These are phyloP conservation scores for Campoplex capitator DNA, from an alignment of 2,888 invertebrate genomes.

Conservation along the genomic window DNA sequence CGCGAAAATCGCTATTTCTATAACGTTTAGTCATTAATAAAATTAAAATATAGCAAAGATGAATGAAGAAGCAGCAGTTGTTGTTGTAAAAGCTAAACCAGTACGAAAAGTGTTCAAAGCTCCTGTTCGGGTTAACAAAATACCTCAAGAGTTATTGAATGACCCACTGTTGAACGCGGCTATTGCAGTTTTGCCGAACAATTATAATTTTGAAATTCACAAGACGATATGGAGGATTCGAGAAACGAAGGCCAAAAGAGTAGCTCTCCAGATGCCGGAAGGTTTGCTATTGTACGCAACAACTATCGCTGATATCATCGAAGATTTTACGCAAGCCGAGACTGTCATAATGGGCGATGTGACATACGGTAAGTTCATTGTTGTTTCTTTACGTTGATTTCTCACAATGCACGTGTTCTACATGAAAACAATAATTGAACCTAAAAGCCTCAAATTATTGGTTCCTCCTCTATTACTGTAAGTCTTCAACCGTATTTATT, in stretches of 20 bases:
- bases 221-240: conserved; percentile 99
- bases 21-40: neutral
- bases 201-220: conserved; percentile 99
- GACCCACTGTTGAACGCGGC: conserved; percentile 91
- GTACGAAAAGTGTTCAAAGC: conserved; percentile 92
- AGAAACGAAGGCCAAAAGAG: conserved; percentile 92
- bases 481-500: no score
- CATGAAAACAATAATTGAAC: neutral
- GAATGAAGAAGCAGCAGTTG: conserved; percentile 83
- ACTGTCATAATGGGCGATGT: conserved; percentile 99
- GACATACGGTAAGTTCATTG: conserved; percentile 90
- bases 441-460: neutral
- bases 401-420: neutral
- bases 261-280: conserved; percentile 99
- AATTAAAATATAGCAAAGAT: conserved; percentile 59
- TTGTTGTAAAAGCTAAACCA: conserved; percentile 91
- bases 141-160: conserved; percentile 92
- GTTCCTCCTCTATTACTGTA: neutral
- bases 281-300: conserved; percentile 97
- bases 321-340: conserved; percentile 94
- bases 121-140: conserved; percentile 90
- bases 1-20: neutral
- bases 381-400: conserved; percentile 24
- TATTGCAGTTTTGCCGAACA: conserved; percentile 92
- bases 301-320: conserved; percentile 96